Evolutionary conservation across 2,888 invertebrate genomes (phyloP), one percentile per base, ranked within the genome.

Genomic region (Epistrophe eligans): DNA sequence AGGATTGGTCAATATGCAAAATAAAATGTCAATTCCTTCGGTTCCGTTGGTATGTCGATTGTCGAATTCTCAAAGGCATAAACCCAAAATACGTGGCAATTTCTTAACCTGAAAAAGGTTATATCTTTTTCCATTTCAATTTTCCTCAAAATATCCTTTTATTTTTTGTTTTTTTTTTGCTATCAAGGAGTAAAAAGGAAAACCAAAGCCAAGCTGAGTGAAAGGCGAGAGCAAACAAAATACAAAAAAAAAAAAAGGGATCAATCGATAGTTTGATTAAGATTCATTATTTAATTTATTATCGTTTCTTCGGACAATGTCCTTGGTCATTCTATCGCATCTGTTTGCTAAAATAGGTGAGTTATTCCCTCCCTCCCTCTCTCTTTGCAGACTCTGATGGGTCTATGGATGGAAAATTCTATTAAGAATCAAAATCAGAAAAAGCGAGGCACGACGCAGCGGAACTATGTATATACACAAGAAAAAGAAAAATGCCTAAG

Each of bases 1-100:
- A 72, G 74, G 67, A 83, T 87, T 79, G 87, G 87, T 83, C 87
- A 87, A 87, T 87, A 87, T 87, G 87, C 87, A 87, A 87, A 87
- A 83, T 87, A 87, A 87, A 87, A 87, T 87, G 87, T 87, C 87
- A 87, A 87, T 79, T 87, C 67, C 87, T 76, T 64, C 48, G 77
- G 66, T 77, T 80, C 35, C 55, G 8, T 58, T 58, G 45, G 43
- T 40, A 40, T 50, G 8, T 79, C 19, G 13, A 40, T 24, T 52
- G 52, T 52, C 52, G 15, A 57, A 60, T 67, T 40, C 87, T 82
- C 76, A 62, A 67, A 76, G 83, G 83, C 60, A 40, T 62, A 45
- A 76, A 72, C 82, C 85, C 76, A 79, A 77, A 87, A 76, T 74
- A 83, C 83, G 83, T 87, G 83, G 87, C 79, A 83, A 87, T 87